phyloP scores from a whole-genome alignment of 2,113 vertebrate species.

The Corythornis vintsioides region DNA sequence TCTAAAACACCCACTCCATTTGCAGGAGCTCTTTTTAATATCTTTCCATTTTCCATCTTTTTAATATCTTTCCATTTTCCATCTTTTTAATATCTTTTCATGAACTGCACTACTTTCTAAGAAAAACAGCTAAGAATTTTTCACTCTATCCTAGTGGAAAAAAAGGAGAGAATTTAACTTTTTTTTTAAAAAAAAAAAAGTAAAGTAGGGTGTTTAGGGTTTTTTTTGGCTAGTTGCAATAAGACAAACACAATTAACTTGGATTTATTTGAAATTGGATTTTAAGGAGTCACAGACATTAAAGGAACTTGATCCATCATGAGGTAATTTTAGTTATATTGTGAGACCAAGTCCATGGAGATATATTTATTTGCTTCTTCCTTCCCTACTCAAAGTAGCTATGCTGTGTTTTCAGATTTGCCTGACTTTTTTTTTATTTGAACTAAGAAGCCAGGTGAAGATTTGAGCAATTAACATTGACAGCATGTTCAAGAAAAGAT shows the following conservation, averaged over 20 bases:
- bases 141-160: not conserved
- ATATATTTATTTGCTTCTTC: not conserved
- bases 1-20: constrained; percentile 7
- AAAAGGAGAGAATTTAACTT: not conserved
- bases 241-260: not conserved
- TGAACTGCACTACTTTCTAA: constrained; percentile 41
- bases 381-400: not conserved
- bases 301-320: not conserved
- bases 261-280: not conserved
- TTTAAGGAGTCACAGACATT: not conserved
- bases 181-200: not conserved
- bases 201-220: not conserved
- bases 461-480: constrained; percentile 13
- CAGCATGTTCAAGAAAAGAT: not conserved
- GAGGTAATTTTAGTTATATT: not conserved
- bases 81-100: not conserved
- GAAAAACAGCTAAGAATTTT: constrained; percentile 1
- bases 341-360: not conserved
- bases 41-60: not conserved
- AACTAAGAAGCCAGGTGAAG: constrained; percentile 2
- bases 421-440: not conserved
- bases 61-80: not conserved
- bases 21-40: not conserved
- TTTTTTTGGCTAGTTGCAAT: not conserved
- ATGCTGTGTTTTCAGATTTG: constrained; percentile 11